phyloP scores from a whole-genome alignment of 2,113 vertebrate genomes.

The Phoxinus phoxinus region DNA sequence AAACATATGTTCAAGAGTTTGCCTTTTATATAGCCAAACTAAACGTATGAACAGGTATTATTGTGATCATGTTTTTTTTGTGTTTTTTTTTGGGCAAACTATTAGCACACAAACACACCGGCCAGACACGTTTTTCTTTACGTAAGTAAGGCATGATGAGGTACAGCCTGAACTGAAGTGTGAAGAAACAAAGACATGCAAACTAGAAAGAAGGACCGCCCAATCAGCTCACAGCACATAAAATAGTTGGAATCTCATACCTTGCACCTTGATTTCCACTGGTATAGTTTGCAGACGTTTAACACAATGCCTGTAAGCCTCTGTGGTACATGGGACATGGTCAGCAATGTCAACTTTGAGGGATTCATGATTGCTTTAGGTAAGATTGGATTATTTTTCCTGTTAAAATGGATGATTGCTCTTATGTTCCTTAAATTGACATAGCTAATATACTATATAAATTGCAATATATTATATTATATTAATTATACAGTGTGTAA shows the following conservation, averaged over 20 bases:
- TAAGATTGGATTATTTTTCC: slow-evolving; percentile 64
- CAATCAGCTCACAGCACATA: neutral
- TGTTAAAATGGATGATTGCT: neutral
- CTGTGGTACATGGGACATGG: slow-evolving; percentile 85
- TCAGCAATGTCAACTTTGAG: slow-evolving; percentile 85
- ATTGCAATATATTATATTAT: neutral
- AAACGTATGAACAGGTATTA: neutral
- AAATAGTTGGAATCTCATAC: neutral
- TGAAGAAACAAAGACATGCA: neutral
- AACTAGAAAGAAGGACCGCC: slow-evolving; percentile 6
- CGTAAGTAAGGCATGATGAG: neutral
- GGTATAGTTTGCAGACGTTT: neutral
- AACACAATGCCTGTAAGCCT: slow-evolving; percentile 79
- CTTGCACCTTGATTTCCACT: neutral
- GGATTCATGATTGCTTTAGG: slow-evolving; percentile 86
- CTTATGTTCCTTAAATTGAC: neutral
- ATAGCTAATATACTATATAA: too few species aligned
- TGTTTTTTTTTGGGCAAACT: neutral
- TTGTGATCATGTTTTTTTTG: neutral
- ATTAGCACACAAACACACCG: slow-evolving; percentile 6
- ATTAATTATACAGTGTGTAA: neutral
- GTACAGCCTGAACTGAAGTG: neutral
- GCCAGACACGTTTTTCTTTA: slow-evolving; percentile 7
- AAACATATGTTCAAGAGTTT: neutral
- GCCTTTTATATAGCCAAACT: neutral